These are phyloP conservation scores for Palaemon carinicauda DNA, from an alignment of 1,140 invertebrate genomes.

Conservation along the genomic window DNA sequence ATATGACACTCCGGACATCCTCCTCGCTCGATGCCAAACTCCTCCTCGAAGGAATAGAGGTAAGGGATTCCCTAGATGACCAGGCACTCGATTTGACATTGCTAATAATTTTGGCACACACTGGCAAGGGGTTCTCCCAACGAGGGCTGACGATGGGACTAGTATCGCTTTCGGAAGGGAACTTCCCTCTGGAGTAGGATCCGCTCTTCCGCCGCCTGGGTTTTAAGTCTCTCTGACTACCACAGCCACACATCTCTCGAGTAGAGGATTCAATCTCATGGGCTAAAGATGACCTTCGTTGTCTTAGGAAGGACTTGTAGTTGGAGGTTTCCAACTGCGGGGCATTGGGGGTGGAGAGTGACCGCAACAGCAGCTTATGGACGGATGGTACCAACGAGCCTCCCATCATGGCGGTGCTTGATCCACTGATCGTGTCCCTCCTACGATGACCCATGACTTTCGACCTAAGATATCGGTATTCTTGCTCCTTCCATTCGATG, in stretches of 20 bases:
- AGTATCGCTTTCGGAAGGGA: not conserved
- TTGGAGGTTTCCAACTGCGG: constrained; percentile 16
- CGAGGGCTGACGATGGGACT: not conserved
- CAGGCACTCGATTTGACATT: constrained; percentile 35
- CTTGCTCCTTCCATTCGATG: constrained; percentile 47
- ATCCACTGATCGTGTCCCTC: not conserved
- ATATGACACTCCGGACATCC: not conserved
- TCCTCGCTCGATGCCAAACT: constrained; percentile 30
- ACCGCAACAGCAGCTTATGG: constrained; percentile 27
- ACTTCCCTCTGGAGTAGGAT: not conserved
- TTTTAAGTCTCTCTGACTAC: not conserved
- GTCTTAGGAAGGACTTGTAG: constrained; percentile 18
- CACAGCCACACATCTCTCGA: constrained; percentile 18
- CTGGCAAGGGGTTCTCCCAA: not conserved
- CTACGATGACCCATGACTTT: constrained; percentile 20
- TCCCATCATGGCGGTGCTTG: not conserved
- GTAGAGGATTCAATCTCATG: not conserved
- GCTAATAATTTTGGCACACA: constrained; percentile 30
- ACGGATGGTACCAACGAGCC: not conserved
- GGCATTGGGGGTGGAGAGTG: constrained; percentile 27
- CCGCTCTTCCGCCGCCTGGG: not conserved
- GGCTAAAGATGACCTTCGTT: constrained; percentile 13
- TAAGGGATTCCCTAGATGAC: constrained; percentile 28
- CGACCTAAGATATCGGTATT: constrained; percentile 32
- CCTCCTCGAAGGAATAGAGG: constrained; percentile 11